Conservation (phyloP, 1,140 invertebrate species). For the Lasioglossum baleicum region DNA sequence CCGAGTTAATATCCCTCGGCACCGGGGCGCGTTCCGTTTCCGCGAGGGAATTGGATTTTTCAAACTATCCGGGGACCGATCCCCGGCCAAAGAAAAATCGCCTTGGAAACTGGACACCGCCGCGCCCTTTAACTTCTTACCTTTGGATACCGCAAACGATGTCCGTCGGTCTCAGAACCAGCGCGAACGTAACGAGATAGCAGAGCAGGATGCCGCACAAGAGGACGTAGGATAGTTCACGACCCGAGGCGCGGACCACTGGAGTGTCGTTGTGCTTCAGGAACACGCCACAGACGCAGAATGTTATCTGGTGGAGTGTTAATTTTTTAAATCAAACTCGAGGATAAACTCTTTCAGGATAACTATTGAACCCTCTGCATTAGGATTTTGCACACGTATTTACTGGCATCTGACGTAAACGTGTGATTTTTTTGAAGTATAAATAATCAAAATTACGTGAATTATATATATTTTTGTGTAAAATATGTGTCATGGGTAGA, state of each 20-base stretch:
- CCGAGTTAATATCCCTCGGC: slow-evolving; percentile 3
- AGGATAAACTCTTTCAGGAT: too few relatives aligned
- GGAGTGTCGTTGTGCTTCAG: slow-evolving; percentile 90
- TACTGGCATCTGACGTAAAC: too few relatives aligned
- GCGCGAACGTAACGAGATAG: slow-evolving; percentile 92
- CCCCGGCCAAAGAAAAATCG: not conserved
- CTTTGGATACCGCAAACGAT: slow-evolving; percentile 88
- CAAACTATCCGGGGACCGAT: too few relatives aligned
- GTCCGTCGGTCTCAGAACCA: slow-evolving; percentile 89
- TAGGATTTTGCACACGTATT: too few relatives aligned
- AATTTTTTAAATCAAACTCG: not conserved
- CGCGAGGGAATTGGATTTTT: slow-evolving; percentile 16
- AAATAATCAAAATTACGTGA: too few relatives aligned
- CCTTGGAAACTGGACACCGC: not conserved
- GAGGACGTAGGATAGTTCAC: slow-evolving; percentile 93
- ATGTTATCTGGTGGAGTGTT: slow-evolving; percentile 69
- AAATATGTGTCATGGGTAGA: too few relatives aligned
- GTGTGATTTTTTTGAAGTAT: too few relatives aligned
- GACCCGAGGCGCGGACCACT: slow-evolving; percentile 93
- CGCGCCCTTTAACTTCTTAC: slow-evolving; percentile 75
- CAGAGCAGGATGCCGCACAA: slow-evolving; percentile 93
- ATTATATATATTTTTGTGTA: too few relatives aligned
- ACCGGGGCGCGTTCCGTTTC: not conserved
- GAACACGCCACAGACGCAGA: slow-evolving; percentile 85
- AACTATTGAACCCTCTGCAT: too few relatives aligned